Evolutionary conservation across 35 echinoderm and acorn worm genomes (phyloP).

Genomic region (Antedon bifida): DNA sequence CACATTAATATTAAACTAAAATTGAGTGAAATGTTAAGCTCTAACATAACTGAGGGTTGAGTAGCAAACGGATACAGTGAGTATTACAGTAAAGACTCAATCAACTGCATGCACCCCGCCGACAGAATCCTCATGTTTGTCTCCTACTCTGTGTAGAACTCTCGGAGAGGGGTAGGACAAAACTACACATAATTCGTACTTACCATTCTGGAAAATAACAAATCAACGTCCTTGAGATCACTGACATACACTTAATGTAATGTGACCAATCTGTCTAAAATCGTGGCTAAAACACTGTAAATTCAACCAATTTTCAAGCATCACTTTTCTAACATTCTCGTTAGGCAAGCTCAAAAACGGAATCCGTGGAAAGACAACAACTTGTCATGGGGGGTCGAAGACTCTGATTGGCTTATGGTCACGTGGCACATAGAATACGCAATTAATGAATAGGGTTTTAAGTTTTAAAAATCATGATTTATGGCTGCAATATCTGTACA

Average conservation of each 20-base stretch:
- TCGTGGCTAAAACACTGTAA: neutral
- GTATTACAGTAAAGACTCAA: too few species aligned
- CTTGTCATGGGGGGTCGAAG: conserved; percentile 13
- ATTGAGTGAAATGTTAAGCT: too few species aligned
- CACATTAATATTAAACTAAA: too few species aligned
- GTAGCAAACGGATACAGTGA: too few species aligned
- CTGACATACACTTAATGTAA: neutral
- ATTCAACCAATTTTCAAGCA: neutral
- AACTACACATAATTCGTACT: neutral
- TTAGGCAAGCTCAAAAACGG: neutral
- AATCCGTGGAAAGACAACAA: conserved; percentile 8
- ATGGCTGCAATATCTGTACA: too few species aligned
- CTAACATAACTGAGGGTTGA: too few species aligned
- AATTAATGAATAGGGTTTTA: neutral
- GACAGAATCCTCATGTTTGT: neutral
- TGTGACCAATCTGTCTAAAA: too few species aligned
- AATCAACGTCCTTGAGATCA: neutral
- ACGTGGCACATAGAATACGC: neutral
- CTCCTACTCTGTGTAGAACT: too few species aligned
- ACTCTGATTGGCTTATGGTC: conserved; percentile 6
- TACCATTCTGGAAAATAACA: neutral
- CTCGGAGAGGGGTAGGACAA: neutral
- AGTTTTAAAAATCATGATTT: too few species aligned
- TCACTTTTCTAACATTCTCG: neutral
- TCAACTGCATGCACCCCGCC: neutral